Conservation (phyloP, 2,113 vertebrate species). For the Zeus faber region DNA sequence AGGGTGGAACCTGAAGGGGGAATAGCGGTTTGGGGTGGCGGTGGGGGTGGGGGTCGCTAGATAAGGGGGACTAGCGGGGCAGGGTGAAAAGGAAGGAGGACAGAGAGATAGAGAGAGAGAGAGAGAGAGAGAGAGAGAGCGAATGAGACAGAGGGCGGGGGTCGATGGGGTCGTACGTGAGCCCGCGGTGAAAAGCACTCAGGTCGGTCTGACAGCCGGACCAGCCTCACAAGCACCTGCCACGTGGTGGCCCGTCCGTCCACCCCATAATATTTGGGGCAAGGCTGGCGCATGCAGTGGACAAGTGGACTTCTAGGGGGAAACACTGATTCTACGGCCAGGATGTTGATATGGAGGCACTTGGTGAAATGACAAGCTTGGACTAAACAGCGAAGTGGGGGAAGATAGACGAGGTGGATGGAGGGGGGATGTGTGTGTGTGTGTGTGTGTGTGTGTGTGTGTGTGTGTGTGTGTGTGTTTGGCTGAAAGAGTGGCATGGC, state of each 20-base stretch:
- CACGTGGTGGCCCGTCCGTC: not conserved
- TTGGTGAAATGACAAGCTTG: constrained; percentile 26
- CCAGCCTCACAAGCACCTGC: constrained; percentile 33
- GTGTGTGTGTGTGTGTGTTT: too few species aligned
- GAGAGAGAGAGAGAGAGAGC: constrained; percentile 15
- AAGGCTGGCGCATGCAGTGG: constrained; percentile 34
- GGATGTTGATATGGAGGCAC: constrained; percentile 22
- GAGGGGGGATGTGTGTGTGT: too few species aligned
- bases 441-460: too few species aligned
- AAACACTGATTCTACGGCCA: constrained; percentile 39
- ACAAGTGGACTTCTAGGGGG: constrained; percentile 40
- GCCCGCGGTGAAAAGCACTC: constrained; percentile 43
- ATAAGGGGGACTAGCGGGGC: constrained; percentile 12
- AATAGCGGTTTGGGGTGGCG: constrained; percentile 17
- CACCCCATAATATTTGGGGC: constrained; percentile 14
- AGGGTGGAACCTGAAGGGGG: constrained; percentile 25
- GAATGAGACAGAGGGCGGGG: constrained; percentile 34
- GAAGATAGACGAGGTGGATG: constrained; percentile 23
- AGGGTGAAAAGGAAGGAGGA: constrained; percentile 29
- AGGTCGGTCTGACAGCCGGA: constrained; percentile 60
- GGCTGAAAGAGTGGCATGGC: not conserved
- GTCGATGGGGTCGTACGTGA: constrained; percentile 51
- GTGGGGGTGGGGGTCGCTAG: not conserved
- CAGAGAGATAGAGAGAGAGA: constrained; percentile 25
- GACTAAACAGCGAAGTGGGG: constrained; percentile 33